Evolutionary conservation across 1,140 invertebrate species (phyloP).

Genomic region (Neodiprion virginianus): DNA sequence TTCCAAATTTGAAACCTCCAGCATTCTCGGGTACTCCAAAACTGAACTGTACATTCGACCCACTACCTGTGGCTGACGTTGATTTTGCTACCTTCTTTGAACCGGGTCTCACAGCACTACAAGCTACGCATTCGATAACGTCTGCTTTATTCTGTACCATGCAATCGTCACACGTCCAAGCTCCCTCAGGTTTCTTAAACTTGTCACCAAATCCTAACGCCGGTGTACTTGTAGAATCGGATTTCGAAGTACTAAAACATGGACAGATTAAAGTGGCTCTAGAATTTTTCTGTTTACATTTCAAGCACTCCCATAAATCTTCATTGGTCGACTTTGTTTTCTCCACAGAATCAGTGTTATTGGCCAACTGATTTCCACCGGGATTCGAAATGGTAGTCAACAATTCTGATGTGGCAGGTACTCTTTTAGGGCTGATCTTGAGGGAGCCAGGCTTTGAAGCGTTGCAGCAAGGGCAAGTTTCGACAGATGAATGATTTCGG

Average conservation of each 20-base stretch:
- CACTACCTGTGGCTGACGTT: conserved; percentile 32
- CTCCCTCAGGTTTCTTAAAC: conserved; percentile 58
- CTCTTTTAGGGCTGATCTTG: conserved; percentile 15
- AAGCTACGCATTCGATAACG: conserved; percentile 65
- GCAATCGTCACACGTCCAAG: conserved; percentile 70
- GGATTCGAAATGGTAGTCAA: conserved; percentile 13
- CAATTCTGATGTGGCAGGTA: conserved; percentile 27
- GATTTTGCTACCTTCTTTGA: conserved; percentile 29
- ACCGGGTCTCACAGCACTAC: conserved; percentile 60
- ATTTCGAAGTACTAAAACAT: conserved; percentile 74
- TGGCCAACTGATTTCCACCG: conserved; percentile 4
- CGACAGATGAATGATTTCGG: conserved; percentile 63
- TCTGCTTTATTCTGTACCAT: conserved; percentile 66
- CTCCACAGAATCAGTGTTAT: conserved; percentile 35
- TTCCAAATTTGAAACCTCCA: conserved; percentile 57
- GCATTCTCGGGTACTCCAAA: conserved; percentile 40
- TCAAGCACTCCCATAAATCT: conserved; percentile 66
- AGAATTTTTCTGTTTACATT: conserved; percentile 68
- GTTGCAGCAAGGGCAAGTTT: conserved; percentile 72
- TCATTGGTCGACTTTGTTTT: conserved; percentile 49
- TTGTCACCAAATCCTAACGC: conserved; percentile 55
- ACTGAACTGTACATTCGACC: conserved; percentile 43
- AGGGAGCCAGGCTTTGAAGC: conserved; percentile 62
- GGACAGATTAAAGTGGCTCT: conserved; percentile 65
- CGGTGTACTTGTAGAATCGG: conserved; percentile 47